Base-by-base conservation (phyloP, 2,797 vertebrate genomes). In the Bucorvus abyssinicus region DNA sequence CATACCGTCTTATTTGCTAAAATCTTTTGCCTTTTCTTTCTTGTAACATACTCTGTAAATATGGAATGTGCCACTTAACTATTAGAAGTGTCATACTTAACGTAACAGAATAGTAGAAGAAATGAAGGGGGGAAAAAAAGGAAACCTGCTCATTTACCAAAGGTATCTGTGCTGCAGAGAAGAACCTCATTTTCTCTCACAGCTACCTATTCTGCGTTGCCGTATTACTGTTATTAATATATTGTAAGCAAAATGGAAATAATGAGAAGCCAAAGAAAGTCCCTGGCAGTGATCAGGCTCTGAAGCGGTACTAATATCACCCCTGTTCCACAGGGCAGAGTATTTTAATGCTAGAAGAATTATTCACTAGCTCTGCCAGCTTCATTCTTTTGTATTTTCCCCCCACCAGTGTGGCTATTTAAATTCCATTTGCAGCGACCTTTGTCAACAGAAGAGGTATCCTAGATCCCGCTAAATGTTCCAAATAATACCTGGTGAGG, bases 391-490 rank as follows among this genome's bases (percentile, higher is more conserved):
- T 47, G 29, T n/a, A 84, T 50, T 81, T 90, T 42, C 67, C 27
- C 34, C 40, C 81, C 76, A 69, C 36, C 59, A 50, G 0, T 71
- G 44, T 47, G 30, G 40, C 65, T 78, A 52, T 93, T 89, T 75
- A 87, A 94, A 95, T 94, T 89, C 69, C 49, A 76, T 81, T 89
- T 88, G 57, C 73, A 84, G 49, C 91, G 75, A 92, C 45, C 65
- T 69, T 89, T 86, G 44, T 49, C 76, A 92, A 91, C 91, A 83
- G 67, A 68, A 69, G 38, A 45, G 77, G 24, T 32, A n/a, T 78
- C 75, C 69, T 75, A n/a, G 30, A 59, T 69, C 69, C 59, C 79
- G 50, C n/a, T 85, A 85, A 70, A 68, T 85, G 42, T 69, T 95
- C n/a, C 44, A 89, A 91, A 76, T 47, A 89, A 67, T 19, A 61